phyloP scores from a whole-genome alignment of 2,888 invertebrate species.

The Dromius quadrimaculatus region DNA sequence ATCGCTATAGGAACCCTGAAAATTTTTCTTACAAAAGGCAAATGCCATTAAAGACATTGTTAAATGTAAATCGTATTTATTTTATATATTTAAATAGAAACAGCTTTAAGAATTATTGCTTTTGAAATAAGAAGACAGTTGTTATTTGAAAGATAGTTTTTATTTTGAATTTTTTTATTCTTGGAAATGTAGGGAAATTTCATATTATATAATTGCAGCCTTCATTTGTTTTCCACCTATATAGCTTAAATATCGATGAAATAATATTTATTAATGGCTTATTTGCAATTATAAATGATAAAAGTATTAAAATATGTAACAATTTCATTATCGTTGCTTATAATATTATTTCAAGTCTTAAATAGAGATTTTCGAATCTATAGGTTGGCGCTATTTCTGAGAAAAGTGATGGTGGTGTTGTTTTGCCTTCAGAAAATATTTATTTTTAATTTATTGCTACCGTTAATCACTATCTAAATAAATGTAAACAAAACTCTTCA shows the following conservation, averaged over 20 bases:
- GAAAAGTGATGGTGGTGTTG: slow-evolving; percentile 49
- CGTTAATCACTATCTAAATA: slow-evolving; percentile 19
- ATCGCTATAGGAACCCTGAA: too few relatives aligned
- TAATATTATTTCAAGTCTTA: background rate
- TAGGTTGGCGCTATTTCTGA: slow-evolving; percentile 34
- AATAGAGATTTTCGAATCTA: background rate
- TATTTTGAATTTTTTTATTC: background rate
- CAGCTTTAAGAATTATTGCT: too few relatives aligned
- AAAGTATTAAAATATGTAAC: background rate
- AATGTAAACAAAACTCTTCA: slow-evolving; percentile 7
- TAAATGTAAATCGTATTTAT: too few relatives aligned
- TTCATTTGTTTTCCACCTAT: background rate
- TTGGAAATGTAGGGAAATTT: slow-evolving; percentile 20
- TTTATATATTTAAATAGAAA: too few relatives aligned
- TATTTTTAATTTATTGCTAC: slow-evolving; percentile 38
- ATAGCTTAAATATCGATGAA: background rate
- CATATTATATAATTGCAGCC: background rate
- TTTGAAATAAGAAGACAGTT: too few relatives aligned
- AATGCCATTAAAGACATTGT: too few relatives aligned
- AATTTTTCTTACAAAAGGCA: too few relatives aligned
- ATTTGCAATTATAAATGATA: background rate
- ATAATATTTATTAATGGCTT: background rate
- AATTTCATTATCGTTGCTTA: background rate
- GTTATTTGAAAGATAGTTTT: background rate
- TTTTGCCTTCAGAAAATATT: slow-evolving; percentile 42